Evolutionary conservation across 2,797 vertebrate species (phyloP), one percentile per base, ranked within the genome.

Genomic region (Melopsittacus undulatus): DNA sequence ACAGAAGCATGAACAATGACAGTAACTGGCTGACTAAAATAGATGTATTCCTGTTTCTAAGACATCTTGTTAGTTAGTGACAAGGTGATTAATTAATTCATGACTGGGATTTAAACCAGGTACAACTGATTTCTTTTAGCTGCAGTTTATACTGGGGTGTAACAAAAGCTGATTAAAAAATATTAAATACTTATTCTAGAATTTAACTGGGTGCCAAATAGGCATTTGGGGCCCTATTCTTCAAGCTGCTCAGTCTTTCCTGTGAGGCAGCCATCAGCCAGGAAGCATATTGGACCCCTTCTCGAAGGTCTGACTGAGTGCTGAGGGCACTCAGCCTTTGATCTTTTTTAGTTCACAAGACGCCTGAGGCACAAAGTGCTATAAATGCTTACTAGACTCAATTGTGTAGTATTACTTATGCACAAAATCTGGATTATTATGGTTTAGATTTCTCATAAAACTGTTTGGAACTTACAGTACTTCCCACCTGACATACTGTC

Each of bases 341-440:
- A 93, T 96, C 91, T 89, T 92, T 93, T 87, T 83, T 49, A 74
- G 83, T 77, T 95, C 84, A 85, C 69, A 76, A 85, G 89, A 78
- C 11, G 10, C 91, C 45, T 0, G 34, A 94, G 94, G 91, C 68
- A 87, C 22, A 75, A 87, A 85, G 46, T 51, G 29, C 82, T 89
- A 49, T 93, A 96, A 95, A 92, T 89, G 73, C 92, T 94, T 93
- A 87, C 89, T 95, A 89, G 90, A 90, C 92, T 93, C 94, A 81
- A 56, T 91, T 96, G 90, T 91, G 45, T 69, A 92, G 34, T 93
- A 86, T 92, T 91, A 91, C 73, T 93, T 95, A 85, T 48, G 46
- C 43, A 63, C 11, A 68, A 73, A 94, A 85, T 94, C 96, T 63
- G 57, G 52, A 32, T 40, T 59, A 93, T 94, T 92, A 92, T 83